Evolutionary conservation across 2,888 invertebrate genomes (phyloP).

Genomic region (Meiosimyza platycephala): DNA sequence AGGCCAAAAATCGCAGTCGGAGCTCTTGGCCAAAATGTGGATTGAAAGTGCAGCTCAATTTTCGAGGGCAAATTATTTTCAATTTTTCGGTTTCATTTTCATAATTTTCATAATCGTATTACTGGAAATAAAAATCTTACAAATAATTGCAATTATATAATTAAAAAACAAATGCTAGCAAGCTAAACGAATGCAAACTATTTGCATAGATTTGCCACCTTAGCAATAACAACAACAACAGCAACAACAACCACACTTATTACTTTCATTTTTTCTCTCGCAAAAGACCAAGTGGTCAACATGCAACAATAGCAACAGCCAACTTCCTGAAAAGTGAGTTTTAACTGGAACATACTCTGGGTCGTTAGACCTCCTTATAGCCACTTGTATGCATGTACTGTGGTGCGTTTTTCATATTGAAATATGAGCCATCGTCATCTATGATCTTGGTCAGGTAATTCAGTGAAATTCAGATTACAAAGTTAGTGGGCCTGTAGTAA

Average conservation of each 20-base stretch:
- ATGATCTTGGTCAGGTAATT: neutral
- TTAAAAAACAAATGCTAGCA: neutral
- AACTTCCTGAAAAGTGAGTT: constrained; percentile 57
- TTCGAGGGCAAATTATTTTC: no score
- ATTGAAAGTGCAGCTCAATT: no score
- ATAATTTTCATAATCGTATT: no score
- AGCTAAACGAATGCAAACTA: neutral
- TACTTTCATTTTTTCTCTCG: constrained; percentile 31
- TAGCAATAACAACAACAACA: neutral
- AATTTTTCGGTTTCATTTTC: no score
- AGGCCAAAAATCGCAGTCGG: neutral
- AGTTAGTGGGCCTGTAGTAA: no score
- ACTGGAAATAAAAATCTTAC: no score
- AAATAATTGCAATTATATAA: no score
- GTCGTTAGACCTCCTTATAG: neutral
- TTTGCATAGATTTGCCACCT: constrained; percentile 28
- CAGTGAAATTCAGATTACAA: neutral
- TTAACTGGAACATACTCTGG: constrained; percentile 38
- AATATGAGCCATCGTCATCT: constrained; percentile 7
- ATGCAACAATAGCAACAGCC: neutral
- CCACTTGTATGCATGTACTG: neutral
- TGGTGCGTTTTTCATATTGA: neutral
- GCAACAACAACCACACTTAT: constrained; percentile 17
- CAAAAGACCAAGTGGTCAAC: neutral
- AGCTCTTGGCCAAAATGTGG: no score